Conservation (phyloP, 2,888 invertebrate genomes). For the Eumerus sabulonum region DNA sequence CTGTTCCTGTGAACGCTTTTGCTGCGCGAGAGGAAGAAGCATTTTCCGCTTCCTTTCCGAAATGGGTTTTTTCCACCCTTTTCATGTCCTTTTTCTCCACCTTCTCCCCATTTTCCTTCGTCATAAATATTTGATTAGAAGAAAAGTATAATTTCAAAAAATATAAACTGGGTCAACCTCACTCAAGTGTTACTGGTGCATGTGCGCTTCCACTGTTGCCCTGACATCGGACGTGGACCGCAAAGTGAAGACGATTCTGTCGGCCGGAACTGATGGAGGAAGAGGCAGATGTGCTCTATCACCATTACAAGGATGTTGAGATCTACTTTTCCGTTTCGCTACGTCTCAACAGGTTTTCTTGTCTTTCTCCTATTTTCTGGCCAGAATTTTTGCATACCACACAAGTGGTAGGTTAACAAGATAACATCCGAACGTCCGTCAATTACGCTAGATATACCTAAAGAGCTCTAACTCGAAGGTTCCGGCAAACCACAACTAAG, state of each 20-base stretch:
- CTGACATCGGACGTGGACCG: conserved; percentile 1
- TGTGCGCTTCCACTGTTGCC: no score
- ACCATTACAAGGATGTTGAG: conserved; percentile 24
- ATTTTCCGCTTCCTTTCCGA: conserved; percentile 53
- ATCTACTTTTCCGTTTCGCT: conserved; percentile 34
- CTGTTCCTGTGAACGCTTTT: neutral
- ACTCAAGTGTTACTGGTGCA: conserved; percentile 36
- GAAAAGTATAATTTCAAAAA: conserved; percentile 64
- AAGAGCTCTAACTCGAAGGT: conserved; percentile 2
- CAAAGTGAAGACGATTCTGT: neutral
- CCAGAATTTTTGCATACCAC: conserved; percentile 5
- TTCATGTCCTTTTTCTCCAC: neutral
- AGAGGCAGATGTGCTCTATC: neutral
- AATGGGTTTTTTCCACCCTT: conserved; percentile 28
- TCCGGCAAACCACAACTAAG: no score
- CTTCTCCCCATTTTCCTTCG: conserved; percentile 14
- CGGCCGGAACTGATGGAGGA: conserved; percentile 2
- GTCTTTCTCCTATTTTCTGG: conserved; percentile 31
- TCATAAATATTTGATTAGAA: conserved; percentile 66
- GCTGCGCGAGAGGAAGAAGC: conserved; percentile 5
- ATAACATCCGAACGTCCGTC: conserved; percentile 52
- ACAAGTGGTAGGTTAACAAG: conserved; percentile 11
- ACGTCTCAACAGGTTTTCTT: conserved; percentile 54
- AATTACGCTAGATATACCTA: conserved; percentile 54
- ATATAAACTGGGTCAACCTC: conserved; percentile 63